A percentile compares a stretch with the other conserved stretches of the same genome.
phyloP scores from a whole-genome alignment of 1,140 invertebrate genomes.

The Streblospio benedicti region DNA sequence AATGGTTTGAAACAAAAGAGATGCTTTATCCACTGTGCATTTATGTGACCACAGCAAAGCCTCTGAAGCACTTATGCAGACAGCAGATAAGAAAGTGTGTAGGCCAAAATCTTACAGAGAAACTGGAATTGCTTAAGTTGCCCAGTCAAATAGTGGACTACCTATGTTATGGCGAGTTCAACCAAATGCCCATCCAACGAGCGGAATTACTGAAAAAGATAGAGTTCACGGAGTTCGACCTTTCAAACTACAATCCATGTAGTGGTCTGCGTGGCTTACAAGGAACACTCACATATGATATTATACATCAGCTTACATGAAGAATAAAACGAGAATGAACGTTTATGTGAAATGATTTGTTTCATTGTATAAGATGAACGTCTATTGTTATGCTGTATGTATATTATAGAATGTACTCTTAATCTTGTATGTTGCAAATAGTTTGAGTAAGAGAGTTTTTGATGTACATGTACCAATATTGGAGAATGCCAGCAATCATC shows the following conservation, averaged over 20 bases:
- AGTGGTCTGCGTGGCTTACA: neutral
- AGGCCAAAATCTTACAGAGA: neutral
- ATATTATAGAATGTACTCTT: no score
- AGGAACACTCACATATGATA: neutral
- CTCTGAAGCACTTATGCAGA: constrained; percentile 1
- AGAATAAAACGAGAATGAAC: no score
- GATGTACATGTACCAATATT: no score
- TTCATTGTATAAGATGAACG: no score
- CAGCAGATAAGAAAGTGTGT: neutral
- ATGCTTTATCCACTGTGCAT: constrained; percentile 1
- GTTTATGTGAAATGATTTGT: no score
- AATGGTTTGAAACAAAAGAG: constrained; percentile 2
- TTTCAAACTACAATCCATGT: neutral
- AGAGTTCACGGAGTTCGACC: neutral
- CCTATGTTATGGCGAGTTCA: constrained; percentile 2
- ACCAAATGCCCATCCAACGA: constrained; percentile 1
- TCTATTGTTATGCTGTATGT: no score
- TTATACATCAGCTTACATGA: neutral
- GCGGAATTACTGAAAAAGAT: neutral
- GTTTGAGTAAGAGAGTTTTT: no score
- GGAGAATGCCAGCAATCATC: no score
- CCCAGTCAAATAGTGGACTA: neutral
- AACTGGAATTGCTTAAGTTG: neutral
- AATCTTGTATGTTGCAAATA: no score
- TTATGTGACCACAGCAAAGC: neutral